Evolutionary conservation across 2,113 vertebrate genomes (phyloP).

Genomic region (Trichomycterus rosablanca): DNA sequence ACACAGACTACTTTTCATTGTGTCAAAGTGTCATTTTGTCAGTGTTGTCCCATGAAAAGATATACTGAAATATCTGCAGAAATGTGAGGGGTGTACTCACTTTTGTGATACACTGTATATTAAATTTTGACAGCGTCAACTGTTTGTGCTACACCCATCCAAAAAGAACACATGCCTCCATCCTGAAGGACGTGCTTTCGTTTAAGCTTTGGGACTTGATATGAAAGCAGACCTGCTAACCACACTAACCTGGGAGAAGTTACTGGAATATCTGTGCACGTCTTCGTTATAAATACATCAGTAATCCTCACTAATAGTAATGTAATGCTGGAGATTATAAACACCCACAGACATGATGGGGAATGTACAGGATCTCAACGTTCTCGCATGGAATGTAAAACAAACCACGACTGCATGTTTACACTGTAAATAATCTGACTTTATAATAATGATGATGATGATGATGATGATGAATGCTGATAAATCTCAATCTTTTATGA

Average conservation of each 20-base stretch:
- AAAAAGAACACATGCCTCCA: no score
- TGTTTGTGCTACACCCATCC: no score
- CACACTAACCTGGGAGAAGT: no score
- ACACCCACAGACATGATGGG: neutral
- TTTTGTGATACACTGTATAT: no score
- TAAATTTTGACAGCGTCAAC: no score
- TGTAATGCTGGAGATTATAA: slow-evolving; percentile 29
- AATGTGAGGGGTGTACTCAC: no score
- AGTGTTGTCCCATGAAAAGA: no score
- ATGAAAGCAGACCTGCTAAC: neutral
- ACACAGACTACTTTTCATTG: no score
- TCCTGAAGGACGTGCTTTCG: no score
- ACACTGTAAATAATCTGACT: slow-evolving; percentile 25
- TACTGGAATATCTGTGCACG: slow-evolving; percentile 5
- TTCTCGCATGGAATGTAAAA: slow-evolving; percentile 23
- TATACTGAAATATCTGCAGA: no score
- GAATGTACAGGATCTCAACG: slow-evolving; percentile 1
- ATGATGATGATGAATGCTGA: slow-evolving; percentile 28
- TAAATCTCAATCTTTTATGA: slow-evolving; percentile 25
- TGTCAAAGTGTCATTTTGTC: no score
- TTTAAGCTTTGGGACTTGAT: no score
- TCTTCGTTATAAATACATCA: slow-evolving; percentile 17
- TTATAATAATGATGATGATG: slow-evolving; percentile 11
- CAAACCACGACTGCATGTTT: slow-evolving; percentile 44
- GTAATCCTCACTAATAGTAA: slow-evolving; percentile 13